A percentile compares a stretch with the other conserved stretches of the same genome.
phyloP scores from a whole-genome alignment of 2,113 vertebrate species.

The Bungarus multicinctus region DNA sequence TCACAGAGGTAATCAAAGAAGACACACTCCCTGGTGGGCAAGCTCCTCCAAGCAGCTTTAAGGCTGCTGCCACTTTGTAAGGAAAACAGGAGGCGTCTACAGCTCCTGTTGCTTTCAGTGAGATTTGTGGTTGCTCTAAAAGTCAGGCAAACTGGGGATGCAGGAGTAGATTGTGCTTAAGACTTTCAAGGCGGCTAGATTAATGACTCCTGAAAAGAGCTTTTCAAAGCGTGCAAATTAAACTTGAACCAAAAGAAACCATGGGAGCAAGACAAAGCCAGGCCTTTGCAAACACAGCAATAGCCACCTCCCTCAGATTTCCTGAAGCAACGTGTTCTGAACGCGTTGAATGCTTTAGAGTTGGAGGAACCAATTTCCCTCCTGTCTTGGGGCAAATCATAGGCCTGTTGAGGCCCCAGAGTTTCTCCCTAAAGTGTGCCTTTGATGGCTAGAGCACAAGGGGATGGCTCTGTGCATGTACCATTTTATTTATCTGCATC shows the following conservation, averaged over 20 bases:
- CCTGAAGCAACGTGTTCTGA: background rate
- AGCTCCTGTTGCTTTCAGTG: conserved; percentile 8
- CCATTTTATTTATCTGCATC: background rate
- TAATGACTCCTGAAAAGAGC: conserved; percentile 21
- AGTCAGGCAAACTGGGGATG: conserved; percentile 1
- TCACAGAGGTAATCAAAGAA: conserved; percentile 4
- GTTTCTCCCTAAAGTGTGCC: background rate
- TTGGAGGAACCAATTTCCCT: background rate
- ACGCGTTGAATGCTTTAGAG: background rate
- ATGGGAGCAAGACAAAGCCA: conserved; percentile 17
- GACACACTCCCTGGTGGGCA: background rate
- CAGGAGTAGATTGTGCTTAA: background rate
- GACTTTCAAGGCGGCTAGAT: conserved; percentile 14
- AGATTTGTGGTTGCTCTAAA: conserved; percentile 28
- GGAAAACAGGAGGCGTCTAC: background rate
- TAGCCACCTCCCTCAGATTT: conserved; percentile 8
- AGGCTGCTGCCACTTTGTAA: conserved; percentile 6
- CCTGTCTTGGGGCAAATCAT: background rate
- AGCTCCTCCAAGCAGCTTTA: background rate
- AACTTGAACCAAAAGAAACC: conserved; percentile 19
- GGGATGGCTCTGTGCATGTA: background rate
- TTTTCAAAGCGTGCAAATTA: conserved; percentile 27
- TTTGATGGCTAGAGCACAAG: background rate
- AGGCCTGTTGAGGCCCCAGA: background rate
- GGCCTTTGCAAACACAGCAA: conserved; percentile 20